Evolutionary conservation across 2,888 invertebrate genomes (phyloP).

Genomic region (Apodemia zela): DNA sequence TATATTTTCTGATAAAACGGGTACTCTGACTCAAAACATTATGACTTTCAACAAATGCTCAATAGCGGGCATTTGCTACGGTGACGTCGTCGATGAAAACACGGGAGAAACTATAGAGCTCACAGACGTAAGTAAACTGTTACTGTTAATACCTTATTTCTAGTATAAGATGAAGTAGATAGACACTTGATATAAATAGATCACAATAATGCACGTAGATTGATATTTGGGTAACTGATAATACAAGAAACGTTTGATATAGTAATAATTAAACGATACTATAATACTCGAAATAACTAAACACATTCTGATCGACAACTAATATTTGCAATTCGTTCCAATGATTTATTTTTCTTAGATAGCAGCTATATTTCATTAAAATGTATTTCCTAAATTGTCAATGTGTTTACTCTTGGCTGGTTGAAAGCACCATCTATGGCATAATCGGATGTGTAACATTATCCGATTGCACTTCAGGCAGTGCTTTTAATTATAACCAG

Average conservation of each 20-base stretch:
- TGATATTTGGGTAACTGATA: neutral
- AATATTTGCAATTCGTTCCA: neutral
- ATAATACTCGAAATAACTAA: neutral
- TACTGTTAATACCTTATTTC: neutral
- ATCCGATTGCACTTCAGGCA: too few species aligned
- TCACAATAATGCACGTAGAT: slow-evolving; percentile 15
- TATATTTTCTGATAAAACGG: slow-evolving; percentile 99
- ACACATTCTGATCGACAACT: neutral
- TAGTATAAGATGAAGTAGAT: slow-evolving; percentile 8
- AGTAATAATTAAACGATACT: too few species aligned
- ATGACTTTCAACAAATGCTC: slow-evolving; percentile 99
- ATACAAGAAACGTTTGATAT: slow-evolving; percentile 6
- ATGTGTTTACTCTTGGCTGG: too few species aligned
- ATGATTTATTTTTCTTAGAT: neutral
- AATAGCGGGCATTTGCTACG: slow-evolving; percentile 94
- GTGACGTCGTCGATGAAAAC: slow-evolving; percentile 92
- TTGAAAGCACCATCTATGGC: too few species aligned
- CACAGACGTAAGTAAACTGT: slow-evolving; percentile 86
- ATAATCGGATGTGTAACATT: too few species aligned
- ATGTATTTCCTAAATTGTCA: too few species aligned
- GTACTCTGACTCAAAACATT: slow-evolving; percentile 99
- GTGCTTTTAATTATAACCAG: too few species aligned
- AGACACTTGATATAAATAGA: slow-evolving; percentile 5
- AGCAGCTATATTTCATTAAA: neutral
- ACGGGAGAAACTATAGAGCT: slow-evolving; percentile 94